Evolutionary conservation across 2,888 invertebrate species (phyloP), one percentile per base, ranked within the genome.

Genomic region (Melipona bicolor): DNA sequence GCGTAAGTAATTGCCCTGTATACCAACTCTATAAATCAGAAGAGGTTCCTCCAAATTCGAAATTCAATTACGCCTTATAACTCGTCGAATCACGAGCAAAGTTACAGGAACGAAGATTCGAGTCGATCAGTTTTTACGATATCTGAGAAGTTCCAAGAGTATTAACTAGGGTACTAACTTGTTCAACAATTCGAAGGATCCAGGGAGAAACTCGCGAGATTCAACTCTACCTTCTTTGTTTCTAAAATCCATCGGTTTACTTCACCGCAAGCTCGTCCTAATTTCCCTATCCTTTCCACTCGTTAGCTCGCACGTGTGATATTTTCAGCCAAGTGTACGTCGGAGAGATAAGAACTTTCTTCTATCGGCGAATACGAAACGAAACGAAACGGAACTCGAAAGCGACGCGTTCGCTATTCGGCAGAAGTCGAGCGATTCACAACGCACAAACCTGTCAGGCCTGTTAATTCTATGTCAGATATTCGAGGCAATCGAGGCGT

Each of bases 401-500:
- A 36, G 36, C 0, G 9, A 21, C 59, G 17, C 13, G 17, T 27
- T 49, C 67, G 54, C 27, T 36, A 36, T 36, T 27, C 17, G 49
- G 11, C 19, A 17, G 32, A 36, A 50, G n/a, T 32, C 32, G 5
- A 70, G 11, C 36, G 68, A 77, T 49, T 64, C 71, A 0, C 43
- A 43, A 65, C n/a, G 56, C 32, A 32, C 15, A 19, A 49, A 79
- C 61, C 43, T 43, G 15, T 49, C 19, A 43, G 43, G 52, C 6
- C 9, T 59, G 52, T 79, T 85, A 85, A 83, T 62, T 71, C 76
- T 15, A 19, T 62, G 74, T 59, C 64, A 61, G 78, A 74, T 76
- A 81, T 71, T 67, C 36, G 69, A 49, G 83, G 61, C 79, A 88
- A 86, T 88, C 73, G 79, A 77, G 67, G 83, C 76, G 85, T 85